phyloP scores from a whole-genome alignment of 2,113 vertebrate species.

The Telmatochromis sp. region DNA sequence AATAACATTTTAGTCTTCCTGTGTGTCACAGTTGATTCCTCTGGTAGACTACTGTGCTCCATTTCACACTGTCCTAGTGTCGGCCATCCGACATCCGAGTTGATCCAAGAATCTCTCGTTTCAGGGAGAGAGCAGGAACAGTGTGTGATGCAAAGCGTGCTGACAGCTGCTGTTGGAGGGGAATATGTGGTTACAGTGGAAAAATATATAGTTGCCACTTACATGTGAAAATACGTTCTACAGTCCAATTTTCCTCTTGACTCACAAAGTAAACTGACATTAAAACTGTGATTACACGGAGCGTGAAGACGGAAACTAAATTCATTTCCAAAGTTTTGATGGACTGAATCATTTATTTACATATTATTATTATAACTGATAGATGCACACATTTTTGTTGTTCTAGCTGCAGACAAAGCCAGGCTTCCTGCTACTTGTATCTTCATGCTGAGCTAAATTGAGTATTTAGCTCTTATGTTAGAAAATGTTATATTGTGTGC shows the following conservation, averaged over 20 bases:
- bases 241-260: slow-evolving; percentile 4
- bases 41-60: neutral
- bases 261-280: neutral
- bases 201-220: slow-evolving; percentile 6
- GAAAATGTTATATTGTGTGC: neutral
- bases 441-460: neutral
- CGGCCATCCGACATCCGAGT: neutral
- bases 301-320: neutral
- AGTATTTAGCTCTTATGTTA: neutral
- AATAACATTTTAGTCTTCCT: neutral
- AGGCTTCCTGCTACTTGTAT: neutral
- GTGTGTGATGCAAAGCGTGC: neutral
- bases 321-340: neutral
- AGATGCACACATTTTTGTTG: neutral
- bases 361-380: neutral
- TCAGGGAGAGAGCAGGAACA: neutral
- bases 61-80: neutral
- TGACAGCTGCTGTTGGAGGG: neutral
- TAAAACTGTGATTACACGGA: neutral
- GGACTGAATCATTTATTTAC: neutral
- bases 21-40: neutral
- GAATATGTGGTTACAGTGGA: slow-evolving; percentile 8
- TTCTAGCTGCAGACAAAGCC: neutral
- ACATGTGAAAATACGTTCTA: slow-evolving; percentile 5
- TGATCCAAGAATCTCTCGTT: neutral